Evolutionary conservation across 2,113 vertebrate species (phyloP), one percentile per base, ranked within the genome.

Genomic region (Narcine bancroftii): DNA sequence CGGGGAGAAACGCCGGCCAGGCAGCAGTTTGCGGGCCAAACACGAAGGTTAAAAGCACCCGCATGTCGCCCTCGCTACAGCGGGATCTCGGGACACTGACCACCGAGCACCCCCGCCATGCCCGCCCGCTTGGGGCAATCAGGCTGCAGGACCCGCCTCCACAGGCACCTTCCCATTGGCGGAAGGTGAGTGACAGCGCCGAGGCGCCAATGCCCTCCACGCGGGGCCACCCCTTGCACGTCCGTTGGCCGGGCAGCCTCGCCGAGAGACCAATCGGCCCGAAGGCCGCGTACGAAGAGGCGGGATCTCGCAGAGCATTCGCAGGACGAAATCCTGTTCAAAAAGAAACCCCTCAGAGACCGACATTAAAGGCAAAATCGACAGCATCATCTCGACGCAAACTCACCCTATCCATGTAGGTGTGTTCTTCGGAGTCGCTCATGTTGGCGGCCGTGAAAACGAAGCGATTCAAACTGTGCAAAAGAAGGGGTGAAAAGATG

Each of bases 351-450:
- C 50, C 50, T 29, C 17, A 7, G 76, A 79, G 76, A 24, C 42
- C 76, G 76, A 79, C 76, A 79, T 79, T 45, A 45, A 42, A 26
- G 13, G 3, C 4, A 53, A 81, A 36, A 63, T 36, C 33, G 33
- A 36, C 13, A 0, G 3, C 36, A 87, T 87, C 36, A 87, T 87
- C 9, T 87, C 53, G 81, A 87, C n/a, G 13, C 15, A 60, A 87
- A 87, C 81, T 87, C 81, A 87, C 81, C 81, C 81, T 87, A 36
- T 87, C 81, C 33, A 87, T 36, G 17, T 60, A 87, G 2, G 81
- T 87, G n/a, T 60, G 81, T 87, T 87, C 81, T 63, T 87, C 81
- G 33, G 53, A 60, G 53, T 87, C 81, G 81, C 81, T 87, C 81
- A 87, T 87, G 81, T 36, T 36, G 81, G 53, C 81, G 33, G 53